Percentiles rank a stretch among this genome's conserved stretches.
Evolutionary conservation across 1,140 invertebrate genomes (phyloP).

Genomic region (Cherax quadricarinatus): DNA sequence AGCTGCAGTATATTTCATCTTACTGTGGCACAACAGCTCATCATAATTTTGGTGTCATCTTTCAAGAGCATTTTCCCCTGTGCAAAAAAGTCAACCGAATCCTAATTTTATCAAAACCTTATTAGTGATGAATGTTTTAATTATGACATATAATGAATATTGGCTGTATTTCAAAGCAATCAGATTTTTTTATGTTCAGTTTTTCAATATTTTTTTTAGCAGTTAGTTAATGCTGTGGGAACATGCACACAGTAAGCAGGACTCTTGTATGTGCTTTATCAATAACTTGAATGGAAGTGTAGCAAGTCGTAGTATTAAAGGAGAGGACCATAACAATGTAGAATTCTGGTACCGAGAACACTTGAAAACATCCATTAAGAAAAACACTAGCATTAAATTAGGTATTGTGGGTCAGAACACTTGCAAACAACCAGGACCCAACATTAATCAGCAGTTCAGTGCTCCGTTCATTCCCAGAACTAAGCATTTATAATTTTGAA

Average conservation of each 20-base stretch:
- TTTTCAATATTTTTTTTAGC: background rate
- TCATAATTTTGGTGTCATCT: background rate
- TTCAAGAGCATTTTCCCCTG: background rate
- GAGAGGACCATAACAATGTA: background rate
- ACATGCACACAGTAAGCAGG: background rate
- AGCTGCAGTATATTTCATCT: background rate
- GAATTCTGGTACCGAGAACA: too few species aligned
- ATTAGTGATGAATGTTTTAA: background rate
- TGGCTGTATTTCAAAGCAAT: background rate
- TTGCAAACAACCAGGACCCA: too few species aligned
- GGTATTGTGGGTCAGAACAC: too few species aligned
- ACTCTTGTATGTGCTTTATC: background rate
- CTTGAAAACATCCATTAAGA: too few species aligned
- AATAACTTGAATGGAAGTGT: background rate
- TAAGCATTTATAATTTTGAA: too few species aligned
- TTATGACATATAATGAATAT: background rate
- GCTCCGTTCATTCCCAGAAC: too few species aligned
- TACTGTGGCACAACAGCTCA: too few species aligned
- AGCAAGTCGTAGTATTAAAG: background rate
- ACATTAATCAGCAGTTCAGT: too few species aligned
- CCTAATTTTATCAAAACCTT: background rate
- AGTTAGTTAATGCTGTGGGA: background rate
- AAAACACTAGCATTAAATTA: too few species aligned
- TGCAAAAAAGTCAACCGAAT: background rate
- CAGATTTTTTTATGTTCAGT: background rate